These are phyloP conservation scores for Drosophila merina DNA, from an alignment of 2,888 invertebrate genomes.

Conservation along the genomic window DNA sequence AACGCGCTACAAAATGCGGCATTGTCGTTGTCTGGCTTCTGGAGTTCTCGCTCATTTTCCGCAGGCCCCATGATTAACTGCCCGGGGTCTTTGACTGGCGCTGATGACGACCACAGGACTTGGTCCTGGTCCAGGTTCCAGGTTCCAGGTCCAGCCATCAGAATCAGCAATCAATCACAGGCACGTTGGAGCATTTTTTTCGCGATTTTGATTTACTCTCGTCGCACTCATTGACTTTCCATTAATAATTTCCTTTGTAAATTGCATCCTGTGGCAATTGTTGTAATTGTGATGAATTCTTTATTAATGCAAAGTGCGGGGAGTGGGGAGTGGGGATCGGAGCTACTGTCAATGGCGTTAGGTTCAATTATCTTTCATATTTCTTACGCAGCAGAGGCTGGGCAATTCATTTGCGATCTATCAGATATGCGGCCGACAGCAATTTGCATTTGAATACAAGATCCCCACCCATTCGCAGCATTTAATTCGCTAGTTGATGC, in stretches of 20 bases:
- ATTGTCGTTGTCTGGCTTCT: conserved; percentile 67
- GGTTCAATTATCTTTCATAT: conserved; percentile 63
- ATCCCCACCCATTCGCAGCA: conserved; percentile 10
- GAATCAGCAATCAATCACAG: conserved; percentile 74
- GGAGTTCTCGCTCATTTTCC: conserved; percentile 60
- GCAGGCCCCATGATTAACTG: conserved; percentile 69
- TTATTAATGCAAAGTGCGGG: conserved; percentile 59
- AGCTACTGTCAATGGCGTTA: conserved; percentile 66
- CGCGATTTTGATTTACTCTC: conserved; percentile 45
- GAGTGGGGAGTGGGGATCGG: neutral
- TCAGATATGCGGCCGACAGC: conserved; percentile 43
- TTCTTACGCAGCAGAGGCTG: conserved; percentile 14
- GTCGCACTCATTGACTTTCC: conserved; percentile 81
- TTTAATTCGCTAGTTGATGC: conserved; percentile 51
- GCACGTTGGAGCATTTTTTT: conserved; percentile 65
- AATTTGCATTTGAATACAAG: conserved; percentile 54
- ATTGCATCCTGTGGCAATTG: conserved; percentile 78
- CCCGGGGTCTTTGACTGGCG: conserved; percentile 75
- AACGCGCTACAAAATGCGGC: conserved; percentile 60
- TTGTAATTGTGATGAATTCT: conserved; percentile 80
- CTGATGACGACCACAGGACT: conserved; percentile 55
- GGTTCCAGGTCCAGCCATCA: conserved; percentile 23
- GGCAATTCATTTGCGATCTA: conserved; percentile 54
- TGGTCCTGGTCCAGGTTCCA: conserved; percentile 6
- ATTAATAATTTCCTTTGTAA: conserved; percentile 81